phyloP scores from a whole-genome alignment of 2,797 vertebrate species.

The Odontamblyopus lacepedii region DNA sequence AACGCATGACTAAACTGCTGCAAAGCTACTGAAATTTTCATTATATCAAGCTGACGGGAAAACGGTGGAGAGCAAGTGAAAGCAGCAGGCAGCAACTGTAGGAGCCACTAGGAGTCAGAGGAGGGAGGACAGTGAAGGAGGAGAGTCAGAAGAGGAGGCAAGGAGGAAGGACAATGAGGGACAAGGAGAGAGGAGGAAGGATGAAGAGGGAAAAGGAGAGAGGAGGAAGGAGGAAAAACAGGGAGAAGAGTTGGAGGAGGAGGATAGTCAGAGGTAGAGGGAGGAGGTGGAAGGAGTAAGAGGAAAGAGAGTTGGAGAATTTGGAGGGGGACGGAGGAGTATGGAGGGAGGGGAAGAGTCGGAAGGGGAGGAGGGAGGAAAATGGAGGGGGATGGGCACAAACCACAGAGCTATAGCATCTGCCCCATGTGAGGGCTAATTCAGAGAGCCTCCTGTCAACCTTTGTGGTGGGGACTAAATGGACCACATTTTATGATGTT shows the following conservation, averaged over 20 bases:
- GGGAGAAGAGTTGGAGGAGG: too few species aligned
- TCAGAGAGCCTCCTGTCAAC: slow-evolving; percentile 36
- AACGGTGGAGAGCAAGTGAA: slow-evolving; percentile 43
- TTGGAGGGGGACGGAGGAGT: too few species aligned
- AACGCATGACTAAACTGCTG: slow-evolving; percentile 76
- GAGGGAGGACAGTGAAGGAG: too few species aligned
- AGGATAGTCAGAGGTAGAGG: too few species aligned
- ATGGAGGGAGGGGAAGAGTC: too few species aligned
- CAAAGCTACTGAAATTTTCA: slow-evolving; percentile 83
- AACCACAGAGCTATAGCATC: slow-evolving; percentile 54
- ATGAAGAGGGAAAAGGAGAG: too few species aligned
- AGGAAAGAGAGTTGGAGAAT: too few species aligned
- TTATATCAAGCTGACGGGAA: slow-evolving; percentile 63
- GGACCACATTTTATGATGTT: slow-evolving; percentile 36
- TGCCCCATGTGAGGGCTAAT: slow-evolving; percentile 44
- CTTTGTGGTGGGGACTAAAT: slow-evolving; percentile 32
- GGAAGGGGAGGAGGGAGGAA: slow-evolving; percentile 8
- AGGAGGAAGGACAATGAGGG: too few species aligned
- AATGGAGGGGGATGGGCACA: slow-evolving; percentile 34
- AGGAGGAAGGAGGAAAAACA: too few species aligned
- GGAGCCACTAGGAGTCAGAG: slow-evolving; percentile 18
- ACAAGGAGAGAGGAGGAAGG: too few species aligned
- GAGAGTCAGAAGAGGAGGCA: too few species aligned
- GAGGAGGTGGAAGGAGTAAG: too few species aligned
- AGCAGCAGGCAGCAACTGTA: slow-evolving; percentile 63